A percentile compares a stretch with the other conserved stretches of the same genome.
phyloP scores from a whole-genome alignment of 1,140 invertebrate species.

The Drosophila azteca region DNA sequence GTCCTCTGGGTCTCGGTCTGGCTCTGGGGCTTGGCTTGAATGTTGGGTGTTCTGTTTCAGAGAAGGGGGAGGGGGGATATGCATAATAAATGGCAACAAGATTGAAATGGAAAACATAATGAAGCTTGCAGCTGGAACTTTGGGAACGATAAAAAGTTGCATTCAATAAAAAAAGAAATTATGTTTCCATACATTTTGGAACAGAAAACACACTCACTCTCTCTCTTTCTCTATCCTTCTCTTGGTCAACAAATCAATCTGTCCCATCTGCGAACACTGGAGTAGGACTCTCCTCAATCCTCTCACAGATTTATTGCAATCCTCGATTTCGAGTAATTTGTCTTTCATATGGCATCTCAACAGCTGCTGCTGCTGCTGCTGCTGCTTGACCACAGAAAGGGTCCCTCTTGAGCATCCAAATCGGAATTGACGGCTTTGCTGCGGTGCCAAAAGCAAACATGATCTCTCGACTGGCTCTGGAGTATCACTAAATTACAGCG shows the following conservation, averaged over 20 bases:
- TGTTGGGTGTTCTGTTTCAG: background rate
- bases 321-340: constrained; percentile 12
- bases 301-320: background rate
- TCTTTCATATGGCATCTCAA: constrained; percentile 24
- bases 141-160: no score
- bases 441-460: constrained; percentile 46
- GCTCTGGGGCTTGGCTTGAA: background rate
- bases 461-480: constrained; percentile 9
- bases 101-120: background rate
- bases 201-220: no score
- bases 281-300: background rate
- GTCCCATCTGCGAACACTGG: no score
- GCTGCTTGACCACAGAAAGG: constrained; percentile 10
- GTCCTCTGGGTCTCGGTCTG: background rate
- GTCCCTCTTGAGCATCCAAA: background rate
- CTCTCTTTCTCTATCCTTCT: no score
- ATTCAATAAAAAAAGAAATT: no score
- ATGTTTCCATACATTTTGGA: no score
- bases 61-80: no score
- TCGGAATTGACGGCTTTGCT: constrained; percentile 22
- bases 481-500: constrained; percentile 7
- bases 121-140: no score
- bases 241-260: no score
- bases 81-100: background rate
- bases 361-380: constrained; percentile 26